Percentiles rank a stretch among this genome's conserved stretches.
These are phyloP conservation scores for Nezara viridula DNA, from an alignment of 2,888 invertebrate genomes.

Conservation along the genomic window DNA sequence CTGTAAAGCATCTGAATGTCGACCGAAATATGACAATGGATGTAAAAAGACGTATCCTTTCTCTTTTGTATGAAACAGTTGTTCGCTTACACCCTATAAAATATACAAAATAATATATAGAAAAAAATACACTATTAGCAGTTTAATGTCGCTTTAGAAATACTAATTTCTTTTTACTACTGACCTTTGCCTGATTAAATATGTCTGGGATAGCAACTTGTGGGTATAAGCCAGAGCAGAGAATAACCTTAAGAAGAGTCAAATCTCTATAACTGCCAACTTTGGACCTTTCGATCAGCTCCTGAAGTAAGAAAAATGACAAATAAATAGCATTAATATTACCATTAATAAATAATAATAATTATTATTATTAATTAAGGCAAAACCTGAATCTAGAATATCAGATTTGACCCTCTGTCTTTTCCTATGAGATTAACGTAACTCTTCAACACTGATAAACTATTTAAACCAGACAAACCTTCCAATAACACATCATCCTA, in stretches of 20 bases:
- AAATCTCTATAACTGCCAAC: constrained; percentile 78
- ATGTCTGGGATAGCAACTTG: constrained; percentile 96
- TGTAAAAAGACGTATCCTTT: constrained; percentile 93
- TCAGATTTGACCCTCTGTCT: no score
- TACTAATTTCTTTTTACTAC: constrained; percentile 7
- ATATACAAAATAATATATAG: neutral
- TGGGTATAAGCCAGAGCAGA: constrained; percentile 95
- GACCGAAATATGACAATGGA: constrained; percentile 90
- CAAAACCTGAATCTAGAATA: no score
- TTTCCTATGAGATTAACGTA: no score
- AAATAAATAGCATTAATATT: neutral
- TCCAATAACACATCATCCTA: no score
- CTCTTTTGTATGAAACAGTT: constrained; percentile 86
- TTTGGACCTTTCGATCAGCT: constrained; percentile 76
- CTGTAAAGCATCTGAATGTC: constrained; percentile 83
- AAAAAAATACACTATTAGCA: constrained; percentile 8
- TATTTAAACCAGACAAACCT: no score
- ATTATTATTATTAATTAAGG: no score
- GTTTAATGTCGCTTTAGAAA: no score
- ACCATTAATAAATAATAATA: neutral
- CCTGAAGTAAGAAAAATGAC: constrained; percentile 69
- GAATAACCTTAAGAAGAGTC: constrained; percentile 81
- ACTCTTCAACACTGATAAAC: no score
- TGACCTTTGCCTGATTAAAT: constrained; percentile 89
- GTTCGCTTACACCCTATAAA: constrained; percentile 80